Conservation (phyloP, 1,140 invertebrate genomes). For the Drosophila asahinai region DNA sequence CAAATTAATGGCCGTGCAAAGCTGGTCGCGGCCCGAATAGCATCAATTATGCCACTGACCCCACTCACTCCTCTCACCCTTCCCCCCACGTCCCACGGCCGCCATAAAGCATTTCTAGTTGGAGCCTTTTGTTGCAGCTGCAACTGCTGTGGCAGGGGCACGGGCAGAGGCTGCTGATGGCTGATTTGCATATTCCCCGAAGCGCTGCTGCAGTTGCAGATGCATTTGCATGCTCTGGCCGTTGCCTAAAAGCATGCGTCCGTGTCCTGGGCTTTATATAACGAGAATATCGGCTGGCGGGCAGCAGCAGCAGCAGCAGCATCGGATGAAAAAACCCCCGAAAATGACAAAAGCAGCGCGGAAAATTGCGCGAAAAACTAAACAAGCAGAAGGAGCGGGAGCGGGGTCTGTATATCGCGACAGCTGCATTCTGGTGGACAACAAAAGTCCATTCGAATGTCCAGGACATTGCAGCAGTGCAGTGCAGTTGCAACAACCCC, state of each 20-base stretch:
- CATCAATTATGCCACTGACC: conserved; percentile 65
- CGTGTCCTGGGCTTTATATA: conserved; percentile 52
- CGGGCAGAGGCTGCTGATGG: conserved; percentile 56
- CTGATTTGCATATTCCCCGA: conserved; percentile 82
- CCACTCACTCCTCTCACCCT: not conserved
- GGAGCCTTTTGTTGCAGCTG: conserved; percentile 56
- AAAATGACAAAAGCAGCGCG: conserved; percentile 76
- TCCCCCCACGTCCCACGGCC: conserved; percentile 6
- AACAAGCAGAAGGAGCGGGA: conserved; percentile 48
- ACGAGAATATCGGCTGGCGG: conserved; percentile 49
- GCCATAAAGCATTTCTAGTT: conserved; percentile 72
- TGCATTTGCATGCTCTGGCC: conserved; percentile 56
- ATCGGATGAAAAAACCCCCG: conserved; percentile 40
- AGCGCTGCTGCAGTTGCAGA: conserved; percentile 66
- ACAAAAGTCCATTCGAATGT: conserved; percentile 69
- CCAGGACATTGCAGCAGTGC: conserved; percentile 50
- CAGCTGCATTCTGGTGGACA: conserved; percentile 67
- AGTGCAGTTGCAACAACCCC: conserved; percentile 36
- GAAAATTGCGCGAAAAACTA: conserved; percentile 83
- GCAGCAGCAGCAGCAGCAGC: conserved; percentile 9
- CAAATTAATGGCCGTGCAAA: conserved; percentile 50
- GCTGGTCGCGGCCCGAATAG: conserved; percentile 43
- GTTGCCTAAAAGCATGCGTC: conserved; percentile 67
- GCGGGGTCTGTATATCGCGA: conserved; percentile 25
- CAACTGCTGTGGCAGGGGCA: conserved; percentile 28